Evolutionary conservation across 2,888 invertebrate genomes (phyloP).

Genomic region (Meliscaeva auricollis): DNA sequence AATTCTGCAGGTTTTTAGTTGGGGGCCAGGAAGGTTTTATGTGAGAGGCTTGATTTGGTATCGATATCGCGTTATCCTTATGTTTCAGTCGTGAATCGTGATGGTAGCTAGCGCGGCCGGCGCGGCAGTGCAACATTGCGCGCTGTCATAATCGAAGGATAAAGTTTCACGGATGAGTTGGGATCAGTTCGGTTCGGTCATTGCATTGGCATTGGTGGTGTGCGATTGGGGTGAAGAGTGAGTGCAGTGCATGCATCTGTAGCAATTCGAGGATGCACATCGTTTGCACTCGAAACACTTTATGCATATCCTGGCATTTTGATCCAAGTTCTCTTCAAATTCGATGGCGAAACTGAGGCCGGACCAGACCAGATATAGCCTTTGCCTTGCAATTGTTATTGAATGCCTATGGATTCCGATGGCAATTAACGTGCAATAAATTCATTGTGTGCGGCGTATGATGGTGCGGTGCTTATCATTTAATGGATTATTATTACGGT

Average conservation of each 20-base stretch:
- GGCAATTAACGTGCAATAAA: slow-evolving; percentile 75
- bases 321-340: slow-evolving; percentile 35
- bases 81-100: not conserved
- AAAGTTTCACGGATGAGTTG: slow-evolving; percentile 55
- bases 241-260: slow-evolving; percentile 5
- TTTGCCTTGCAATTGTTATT: slow-evolving; percentile 11
- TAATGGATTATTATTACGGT: slow-evolving; percentile 70
- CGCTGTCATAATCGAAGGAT: slow-evolving; percentile 67
- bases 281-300: slow-evolving; percentile 37
- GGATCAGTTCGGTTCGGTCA: slow-evolving; percentile 17
- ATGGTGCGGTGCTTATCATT: slow-evolving; percentile 65
- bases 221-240: slow-evolving; percentile 11
- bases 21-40: not conserved
- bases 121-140: slow-evolving; percentile 4
- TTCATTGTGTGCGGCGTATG: slow-evolving; percentile 46
- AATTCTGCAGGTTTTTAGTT: slow-evolving; percentile 24
- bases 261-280: slow-evolving; percentile 51
- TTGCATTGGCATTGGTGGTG: slow-evolving; percentile 14
- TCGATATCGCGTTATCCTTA: slow-evolving; percentile 44
- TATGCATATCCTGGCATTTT: slow-evolving; percentile 46
- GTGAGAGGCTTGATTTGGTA: not conserved
- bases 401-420: slow-evolving; percentile 50
- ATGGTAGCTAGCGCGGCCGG: not conserved
- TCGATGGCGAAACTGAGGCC: not conserved
- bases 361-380: not conserved